phyloP scores from a whole-genome alignment of 2,797 vertebrate species.

The Psittacula derbiana region DNA sequence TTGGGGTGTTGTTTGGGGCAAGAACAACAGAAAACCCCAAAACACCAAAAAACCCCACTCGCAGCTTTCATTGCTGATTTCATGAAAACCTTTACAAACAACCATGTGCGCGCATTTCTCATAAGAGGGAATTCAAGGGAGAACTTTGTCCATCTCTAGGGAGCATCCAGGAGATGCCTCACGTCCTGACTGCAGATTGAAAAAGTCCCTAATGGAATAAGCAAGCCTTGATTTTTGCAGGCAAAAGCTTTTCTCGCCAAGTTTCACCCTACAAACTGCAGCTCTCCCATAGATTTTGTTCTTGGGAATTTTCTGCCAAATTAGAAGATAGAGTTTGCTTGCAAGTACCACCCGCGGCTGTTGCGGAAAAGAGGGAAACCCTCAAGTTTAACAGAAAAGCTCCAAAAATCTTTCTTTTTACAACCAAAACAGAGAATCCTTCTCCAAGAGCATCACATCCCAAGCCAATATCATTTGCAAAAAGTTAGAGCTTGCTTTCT shows the following conservation, averaged over 20 bases:
- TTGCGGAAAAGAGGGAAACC: conserved; percentile 20
- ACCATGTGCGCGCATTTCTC: background rate
- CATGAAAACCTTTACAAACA: background rate
- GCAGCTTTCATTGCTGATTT: background rate
- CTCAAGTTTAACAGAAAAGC: background rate
- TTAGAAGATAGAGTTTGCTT: conserved; percentile 2
- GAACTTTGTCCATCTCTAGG: background rate
- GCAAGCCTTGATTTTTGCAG: background rate
- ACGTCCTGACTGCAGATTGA: background rate
- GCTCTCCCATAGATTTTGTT: background rate
- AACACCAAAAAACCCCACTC: background rate
- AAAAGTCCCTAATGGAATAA: background rate
- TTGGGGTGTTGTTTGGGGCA: background rate
- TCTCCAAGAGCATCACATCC: background rate
- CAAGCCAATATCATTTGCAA: background rate
- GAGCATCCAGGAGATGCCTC: background rate
- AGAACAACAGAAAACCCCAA: background rate
- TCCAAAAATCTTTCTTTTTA: background rate
- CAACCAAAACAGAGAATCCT: background rate
- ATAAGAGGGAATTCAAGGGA: background rate
- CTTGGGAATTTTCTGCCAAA: conserved; percentile 9
- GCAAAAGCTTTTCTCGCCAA: background rate
- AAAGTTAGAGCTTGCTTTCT: background rate
- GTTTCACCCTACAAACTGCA: conserved; percentile 30
- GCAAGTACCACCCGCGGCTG: conserved; percentile 20